phyloP scores from a whole-genome alignment of 2,113 vertebrate genomes.

The Petaurus breviceps region DNA sequence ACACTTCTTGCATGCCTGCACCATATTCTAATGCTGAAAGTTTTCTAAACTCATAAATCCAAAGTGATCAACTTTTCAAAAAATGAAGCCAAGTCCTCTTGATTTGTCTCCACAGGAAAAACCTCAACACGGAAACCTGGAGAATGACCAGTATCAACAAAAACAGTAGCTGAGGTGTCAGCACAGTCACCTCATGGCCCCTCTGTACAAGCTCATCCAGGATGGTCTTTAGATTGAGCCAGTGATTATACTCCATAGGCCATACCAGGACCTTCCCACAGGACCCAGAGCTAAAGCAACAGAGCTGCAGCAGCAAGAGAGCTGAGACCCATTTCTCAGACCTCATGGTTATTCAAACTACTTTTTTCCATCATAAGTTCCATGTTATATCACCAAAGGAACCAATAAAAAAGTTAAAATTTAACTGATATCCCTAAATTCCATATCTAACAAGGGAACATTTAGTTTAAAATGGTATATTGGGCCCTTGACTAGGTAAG shows the following conservation, averaged over 20 bases:
- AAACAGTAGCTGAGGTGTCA: not conserved
- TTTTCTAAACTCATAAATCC: constrained; percentile 30
- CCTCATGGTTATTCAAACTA: not conserved
- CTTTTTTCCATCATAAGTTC: no score
- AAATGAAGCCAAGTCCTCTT: not conserved
- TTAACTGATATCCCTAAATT: not conserved
- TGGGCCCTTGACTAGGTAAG: not conserved
- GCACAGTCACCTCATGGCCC: constrained; percentile 75
- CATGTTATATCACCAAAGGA: not conserved
- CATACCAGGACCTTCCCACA: constrained; percentile 84
- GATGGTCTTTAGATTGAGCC: constrained; percentile 57
- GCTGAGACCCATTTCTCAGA: not conserved
- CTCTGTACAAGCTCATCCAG: constrained; percentile 81
- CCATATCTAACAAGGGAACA: not conserved
- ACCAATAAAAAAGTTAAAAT: not conserved
- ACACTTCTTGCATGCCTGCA: constrained; percentile 55
- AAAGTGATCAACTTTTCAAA: constrained; percentile 48
- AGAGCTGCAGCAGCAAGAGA: not conserved
- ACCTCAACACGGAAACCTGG: constrained; percentile 68
- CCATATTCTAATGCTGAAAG: constrained; percentile 49
- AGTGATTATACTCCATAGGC: constrained; percentile 73
- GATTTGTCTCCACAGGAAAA: constrained; percentile 77
- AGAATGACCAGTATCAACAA: not conserved
- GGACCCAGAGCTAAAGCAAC: not conserved
- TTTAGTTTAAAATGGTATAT: not conserved